Conservation (phyloP, 2,797 vertebrate species). For the Echiichthys vipera region DNA sequence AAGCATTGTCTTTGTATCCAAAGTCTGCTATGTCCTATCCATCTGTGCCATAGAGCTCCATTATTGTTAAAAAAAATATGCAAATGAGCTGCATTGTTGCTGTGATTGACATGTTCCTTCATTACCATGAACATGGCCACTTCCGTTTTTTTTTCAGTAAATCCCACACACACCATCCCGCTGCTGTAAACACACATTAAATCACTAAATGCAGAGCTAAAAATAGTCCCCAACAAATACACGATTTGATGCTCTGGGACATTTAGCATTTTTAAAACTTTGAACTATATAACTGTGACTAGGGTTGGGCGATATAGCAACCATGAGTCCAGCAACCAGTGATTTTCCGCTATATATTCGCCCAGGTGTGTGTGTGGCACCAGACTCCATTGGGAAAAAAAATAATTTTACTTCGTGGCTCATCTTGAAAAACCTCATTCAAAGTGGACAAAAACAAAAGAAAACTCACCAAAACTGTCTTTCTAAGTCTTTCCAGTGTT, state of each 20-base stretch:
- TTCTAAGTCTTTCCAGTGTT: no score
- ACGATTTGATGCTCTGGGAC: background rate
- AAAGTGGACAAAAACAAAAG: no score
- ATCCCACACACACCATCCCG: constrained; percentile 2
- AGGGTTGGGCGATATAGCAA: no score
- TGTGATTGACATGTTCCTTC: constrained; percentile 16
- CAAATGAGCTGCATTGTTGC: background rate
- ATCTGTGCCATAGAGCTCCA: no score
- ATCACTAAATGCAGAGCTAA: background rate
- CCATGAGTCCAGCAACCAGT: no score
- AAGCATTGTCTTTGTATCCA: background rate
- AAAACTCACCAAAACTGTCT: no score
- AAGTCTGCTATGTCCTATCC: background rate
- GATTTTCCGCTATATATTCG: no score
- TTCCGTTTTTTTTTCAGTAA: constrained; percentile 26
- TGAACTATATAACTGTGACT: no score
- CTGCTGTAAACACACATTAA: constrained; percentile 13
- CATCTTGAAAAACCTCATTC: no score
- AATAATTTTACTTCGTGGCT: no score
- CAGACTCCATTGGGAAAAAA: no score
- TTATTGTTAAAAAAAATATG: background rate
- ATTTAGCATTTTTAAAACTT: background rate
- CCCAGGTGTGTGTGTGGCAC: no score
- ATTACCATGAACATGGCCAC: background rate
- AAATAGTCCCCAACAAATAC: constrained; percentile 21